Evolutionary conservation across 1,140 invertebrate genomes (phyloP), one percentile per base, ranked within the genome.

Genomic region (Helicoverpa zea): DNA sequence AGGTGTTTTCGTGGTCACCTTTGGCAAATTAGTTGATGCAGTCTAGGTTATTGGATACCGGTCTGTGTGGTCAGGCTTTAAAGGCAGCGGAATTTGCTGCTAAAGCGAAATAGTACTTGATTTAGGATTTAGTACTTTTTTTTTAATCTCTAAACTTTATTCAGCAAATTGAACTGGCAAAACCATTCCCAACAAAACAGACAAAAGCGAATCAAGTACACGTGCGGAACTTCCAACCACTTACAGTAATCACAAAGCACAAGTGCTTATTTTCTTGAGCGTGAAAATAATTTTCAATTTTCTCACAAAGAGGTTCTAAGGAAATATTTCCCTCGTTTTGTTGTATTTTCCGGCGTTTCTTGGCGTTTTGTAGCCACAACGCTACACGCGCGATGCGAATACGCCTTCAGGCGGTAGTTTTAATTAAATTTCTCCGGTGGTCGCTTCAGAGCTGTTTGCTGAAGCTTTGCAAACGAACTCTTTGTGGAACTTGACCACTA

Each of bases 391-490:
- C 68, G 18, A 18, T 54, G 49, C 18, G 7, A 56, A 30, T 54
- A 29, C 54, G n/a, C 12, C 52, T 11, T 61, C n/a, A 63, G 63
- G 64, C 66, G 54, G 52, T 79, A 79, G 76, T 79, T 79, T 79
- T 79, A 79, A 79, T 79, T 79, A 79, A 79, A 79, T 70, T 79
- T 79, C 76, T 59, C 30, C 64, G 54, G 51, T 59, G 64, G 61
- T 54, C 49, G 64, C 75, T 54, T 49, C 63, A 54, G 29, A 43
- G 49, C 51, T 70, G 35, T 68, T 68, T 78, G 54, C 63, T 68
- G 52, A 43, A 54, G 29, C 49, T 54, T 11, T 14, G 61, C 54
- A 47, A 54, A 79, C 63, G 29, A 66, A 68, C 52, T 79, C 76
- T 68, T 58, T 70, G 30, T 51, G 51, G 30, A 64, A 64, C 59